phyloP scores from a whole-genome alignment of 2,888 invertebrate genomes.

The Arrhopalites spinosus region DNA sequence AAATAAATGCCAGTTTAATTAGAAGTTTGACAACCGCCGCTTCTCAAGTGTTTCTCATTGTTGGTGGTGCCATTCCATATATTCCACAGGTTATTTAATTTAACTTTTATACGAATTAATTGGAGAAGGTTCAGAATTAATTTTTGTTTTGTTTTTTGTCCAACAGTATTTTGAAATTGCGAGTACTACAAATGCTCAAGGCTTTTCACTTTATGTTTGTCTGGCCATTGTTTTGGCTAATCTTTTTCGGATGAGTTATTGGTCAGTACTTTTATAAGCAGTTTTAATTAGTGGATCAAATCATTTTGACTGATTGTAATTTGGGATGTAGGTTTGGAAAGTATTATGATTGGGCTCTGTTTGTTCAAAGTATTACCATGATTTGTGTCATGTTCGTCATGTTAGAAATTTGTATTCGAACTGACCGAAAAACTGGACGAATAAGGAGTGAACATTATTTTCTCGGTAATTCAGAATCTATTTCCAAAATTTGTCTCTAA shows the following conservation, averaged over 20 bases:
- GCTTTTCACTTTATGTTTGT: constrained; percentile 44
- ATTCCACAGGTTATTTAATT: constrained; percentile 31
- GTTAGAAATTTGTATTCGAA: constrained; percentile 44
- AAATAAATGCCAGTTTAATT: not conserved
- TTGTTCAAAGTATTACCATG: constrained; percentile 44
- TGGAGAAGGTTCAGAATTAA: too few relatives aligned
- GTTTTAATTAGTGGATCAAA: not conserved
- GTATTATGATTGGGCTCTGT: constrained; percentile 40
- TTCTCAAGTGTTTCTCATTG: constrained; percentile 6
- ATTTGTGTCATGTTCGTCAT: constrained; percentile 41
- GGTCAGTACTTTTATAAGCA: constrained; percentile 31
- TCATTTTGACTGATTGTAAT: not conserved
- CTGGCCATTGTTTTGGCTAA: constrained; percentile 39
- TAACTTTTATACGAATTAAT: too few relatives aligned
- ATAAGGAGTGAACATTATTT: constrained; percentile 28
- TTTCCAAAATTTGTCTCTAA: not conserved
- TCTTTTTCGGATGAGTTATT: constrained; percentile 46
- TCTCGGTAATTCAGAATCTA: constrained; percentile 15
- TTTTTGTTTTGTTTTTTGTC: too few relatives aligned
- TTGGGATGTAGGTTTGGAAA: constrained; percentile 42
- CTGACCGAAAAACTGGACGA: constrained; percentile 14
- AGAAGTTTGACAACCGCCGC: not conserved
- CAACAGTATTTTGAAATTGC: constrained; percentile 46
- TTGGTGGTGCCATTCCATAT: constrained; percentile 40
- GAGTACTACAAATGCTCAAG: constrained; percentile 34